Evolutionary conservation across 2,888 invertebrate species (phyloP).

Genomic region (Carpatolechia fugitivella): DNA sequence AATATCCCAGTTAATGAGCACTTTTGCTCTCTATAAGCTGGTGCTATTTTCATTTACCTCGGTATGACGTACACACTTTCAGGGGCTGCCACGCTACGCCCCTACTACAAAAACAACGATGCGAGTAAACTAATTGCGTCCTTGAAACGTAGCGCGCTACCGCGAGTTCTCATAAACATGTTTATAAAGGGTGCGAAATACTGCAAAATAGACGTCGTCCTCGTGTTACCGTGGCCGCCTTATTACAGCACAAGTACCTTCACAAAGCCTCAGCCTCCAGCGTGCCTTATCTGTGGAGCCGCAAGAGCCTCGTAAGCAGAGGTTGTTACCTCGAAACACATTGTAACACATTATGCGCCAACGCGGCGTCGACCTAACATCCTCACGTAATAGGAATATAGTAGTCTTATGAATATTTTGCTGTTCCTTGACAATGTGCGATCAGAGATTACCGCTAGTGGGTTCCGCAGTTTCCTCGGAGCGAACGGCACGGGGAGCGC

Average conservation of each 20-base stretch:
- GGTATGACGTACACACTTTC: slow-evolving; percentile 9
- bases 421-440: slow-evolving; percentile 35
- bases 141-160: slow-evolving; percentile 42
- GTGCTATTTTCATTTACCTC: slow-evolving; percentile 12
- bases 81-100: not conserved
- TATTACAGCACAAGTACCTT: slow-evolving; percentile 66
- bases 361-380: slow-evolving; percentile 57
- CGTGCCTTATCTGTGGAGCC: slow-evolving; percentile 72
- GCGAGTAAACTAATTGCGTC: slow-evolving; percentile 50
- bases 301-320: slow-evolving; percentile 67
- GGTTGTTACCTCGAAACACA: slow-evolving; percentile 73
- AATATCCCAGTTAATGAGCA: slow-evolving; percentile 13
- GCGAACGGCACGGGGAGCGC: slow-evolving; percentile 10
- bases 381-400: slow-evolving; percentile 62
- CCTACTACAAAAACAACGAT: slow-evolving; percentile 17
- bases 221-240: slow-evolving; percentile 56
- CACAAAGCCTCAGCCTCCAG: slow-evolving; percentile 65
- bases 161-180: slow-evolving; percentile 48
- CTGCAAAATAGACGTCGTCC: slow-evolving; percentile 52
- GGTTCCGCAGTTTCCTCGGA: not conserved
- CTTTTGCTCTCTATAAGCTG: slow-evolving; percentile 13
- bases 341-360: slow-evolving; percentile 72
- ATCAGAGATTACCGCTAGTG: slow-evolving; percentile 44
- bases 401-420: slow-evolving; percentile 65
- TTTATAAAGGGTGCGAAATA: slow-evolving; percentile 62